These are phyloP conservation scores for Acestrorhynchus altus DNA, from an alignment of 2,797 vertebrate species.

Conservation along the genomic window DNA sequence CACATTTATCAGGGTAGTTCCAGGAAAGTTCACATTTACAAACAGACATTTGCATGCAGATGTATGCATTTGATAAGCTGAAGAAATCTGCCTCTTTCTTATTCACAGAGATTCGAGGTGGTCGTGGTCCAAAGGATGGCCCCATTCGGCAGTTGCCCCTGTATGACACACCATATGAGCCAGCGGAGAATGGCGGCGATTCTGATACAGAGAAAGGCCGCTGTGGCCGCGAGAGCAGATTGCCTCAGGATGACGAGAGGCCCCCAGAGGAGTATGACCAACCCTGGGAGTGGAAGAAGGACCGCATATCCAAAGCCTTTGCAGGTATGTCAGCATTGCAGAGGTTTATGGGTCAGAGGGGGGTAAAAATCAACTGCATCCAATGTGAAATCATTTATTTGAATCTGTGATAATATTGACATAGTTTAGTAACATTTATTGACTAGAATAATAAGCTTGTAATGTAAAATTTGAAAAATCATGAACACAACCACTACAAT, in stretches of 20 bases:
- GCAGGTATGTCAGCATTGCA: conserved; percentile 80
- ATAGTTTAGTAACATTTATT: too few species aligned
- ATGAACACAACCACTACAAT: too few species aligned
- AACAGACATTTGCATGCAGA: neutral
- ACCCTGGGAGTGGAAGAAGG: conserved; percentile 99
- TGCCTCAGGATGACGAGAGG: conserved; percentile 94
- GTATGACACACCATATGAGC: conserved; percentile 96
- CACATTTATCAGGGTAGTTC: neutral
- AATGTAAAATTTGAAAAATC: too few species aligned
- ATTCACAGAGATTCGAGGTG: conserved; percentile 88
- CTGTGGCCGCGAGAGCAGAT: conserved; percentile 89
- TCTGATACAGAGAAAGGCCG: conserved; percentile 73
- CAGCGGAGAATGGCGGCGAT: conserved; percentile 81
- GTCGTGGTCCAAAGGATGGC: conserved; percentile 83
- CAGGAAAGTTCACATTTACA: neutral
- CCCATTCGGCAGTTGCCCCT: conserved; percentile 82
- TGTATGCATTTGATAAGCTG: neutral
- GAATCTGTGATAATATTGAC: too few species aligned
- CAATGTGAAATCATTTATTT: neutral
- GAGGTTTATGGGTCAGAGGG: neutral
- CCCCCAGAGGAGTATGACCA: conserved; percentile 97
- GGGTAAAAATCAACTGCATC: neutral
- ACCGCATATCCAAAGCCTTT: conserved; percentile 96
- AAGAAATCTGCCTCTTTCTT: neutral
- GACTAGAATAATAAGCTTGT: too few species aligned